Evolutionary conservation across 2,797 vertebrate species (phyloP).

Genomic region (Mus minutoides): DNA sequence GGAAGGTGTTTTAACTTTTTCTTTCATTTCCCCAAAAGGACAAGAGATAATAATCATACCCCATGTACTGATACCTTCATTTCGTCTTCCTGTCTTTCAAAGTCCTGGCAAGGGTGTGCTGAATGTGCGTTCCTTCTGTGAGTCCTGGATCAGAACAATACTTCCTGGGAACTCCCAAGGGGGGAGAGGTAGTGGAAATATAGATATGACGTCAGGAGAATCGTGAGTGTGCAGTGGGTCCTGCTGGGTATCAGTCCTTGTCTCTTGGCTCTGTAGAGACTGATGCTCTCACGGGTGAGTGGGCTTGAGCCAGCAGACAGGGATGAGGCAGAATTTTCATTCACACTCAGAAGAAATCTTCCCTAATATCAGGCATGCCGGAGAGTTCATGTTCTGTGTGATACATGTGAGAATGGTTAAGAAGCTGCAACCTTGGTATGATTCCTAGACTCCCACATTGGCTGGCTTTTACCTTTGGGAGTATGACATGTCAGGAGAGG

Average conservation of each 20-base stretch:
- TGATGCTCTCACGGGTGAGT: not conserved
- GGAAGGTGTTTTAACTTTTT: constrained; percentile 10
- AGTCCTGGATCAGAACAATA: not conserved
- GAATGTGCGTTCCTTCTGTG: not conserved
- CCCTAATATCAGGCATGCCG: not conserved
- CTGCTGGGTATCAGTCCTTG: not conserved
- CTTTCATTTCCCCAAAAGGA: not conserved
- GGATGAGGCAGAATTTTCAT: not conserved
- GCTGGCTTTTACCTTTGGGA: not conserved
- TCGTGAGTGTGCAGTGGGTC: not conserved
- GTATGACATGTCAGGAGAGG: not conserved
- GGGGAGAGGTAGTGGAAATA: not conserved
- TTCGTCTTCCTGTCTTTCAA: not conserved
- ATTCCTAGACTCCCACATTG: not conserved
- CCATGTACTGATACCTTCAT: not conserved
- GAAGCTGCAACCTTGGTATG: not conserved
- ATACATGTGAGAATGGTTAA: not conserved
- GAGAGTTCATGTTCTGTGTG: not conserved
- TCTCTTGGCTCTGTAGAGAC: not conserved
- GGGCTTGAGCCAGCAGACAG: not conserved
- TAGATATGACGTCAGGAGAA: not conserved
- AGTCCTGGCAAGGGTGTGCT: not conserved
- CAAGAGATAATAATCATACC: not conserved
- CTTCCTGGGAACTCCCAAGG: not conserved
- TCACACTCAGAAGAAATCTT: not conserved